phyloP scores from a whole-genome alignment of 2,113 vertebrate genomes.

The Catharus minimus region DNA sequence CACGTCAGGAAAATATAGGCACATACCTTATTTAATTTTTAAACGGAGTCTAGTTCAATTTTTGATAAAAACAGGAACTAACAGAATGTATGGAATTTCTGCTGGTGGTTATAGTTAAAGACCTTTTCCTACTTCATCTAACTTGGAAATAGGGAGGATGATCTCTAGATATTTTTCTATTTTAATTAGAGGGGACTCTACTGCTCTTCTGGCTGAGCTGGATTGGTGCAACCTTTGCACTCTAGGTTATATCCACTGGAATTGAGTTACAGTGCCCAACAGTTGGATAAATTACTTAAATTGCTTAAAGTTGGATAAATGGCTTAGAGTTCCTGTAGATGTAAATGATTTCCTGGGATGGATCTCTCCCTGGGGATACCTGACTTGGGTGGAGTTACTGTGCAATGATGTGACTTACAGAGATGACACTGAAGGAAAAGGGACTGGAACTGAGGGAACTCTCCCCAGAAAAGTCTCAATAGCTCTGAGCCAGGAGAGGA shows the following conservation, averaged over 20 bases:
- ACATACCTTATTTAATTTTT: not conserved
- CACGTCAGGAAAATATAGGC: not conserved
- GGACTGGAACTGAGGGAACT: not conserved
- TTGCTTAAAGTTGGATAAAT: not conserved
- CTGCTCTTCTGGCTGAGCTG: not conserved
- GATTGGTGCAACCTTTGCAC: not conserved
- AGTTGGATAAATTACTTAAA: not conserved
- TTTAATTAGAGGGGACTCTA: not conserved
- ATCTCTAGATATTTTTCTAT: not conserved
- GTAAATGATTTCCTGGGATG: not conserved
- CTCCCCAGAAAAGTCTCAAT: not conserved
- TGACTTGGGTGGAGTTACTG: not conserved
- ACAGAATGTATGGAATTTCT: not conserved
- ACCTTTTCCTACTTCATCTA: not conserved
- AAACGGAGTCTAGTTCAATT: not conserved
- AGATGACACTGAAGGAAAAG: not conserved
- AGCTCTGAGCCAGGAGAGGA: not conserved
- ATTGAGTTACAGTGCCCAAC: not conserved
- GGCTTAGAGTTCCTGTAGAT: not conserved
- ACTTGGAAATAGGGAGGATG: not conserved
- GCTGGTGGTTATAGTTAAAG: not conserved
- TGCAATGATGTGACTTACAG: not conserved
- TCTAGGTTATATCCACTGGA: not conserved
- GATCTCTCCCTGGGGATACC: not conserved
- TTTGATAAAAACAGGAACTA: not conserved